phyloP scores from a whole-genome alignment of 1,140 invertebrate species.

The Drosophila baimaii region DNA sequence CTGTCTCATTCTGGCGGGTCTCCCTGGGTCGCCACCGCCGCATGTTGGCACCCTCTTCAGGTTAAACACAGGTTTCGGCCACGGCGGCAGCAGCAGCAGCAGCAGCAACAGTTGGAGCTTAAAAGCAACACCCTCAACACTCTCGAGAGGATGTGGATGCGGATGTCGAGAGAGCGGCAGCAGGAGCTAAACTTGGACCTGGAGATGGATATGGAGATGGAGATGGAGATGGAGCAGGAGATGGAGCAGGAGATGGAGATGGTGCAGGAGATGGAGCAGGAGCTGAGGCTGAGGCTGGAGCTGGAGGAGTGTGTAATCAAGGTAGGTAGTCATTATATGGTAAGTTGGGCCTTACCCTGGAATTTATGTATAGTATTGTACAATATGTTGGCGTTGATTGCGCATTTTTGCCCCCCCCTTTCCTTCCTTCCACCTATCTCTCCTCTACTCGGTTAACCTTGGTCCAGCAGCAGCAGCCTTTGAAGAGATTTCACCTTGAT shows the following conservation, averaged over 20 bases:
- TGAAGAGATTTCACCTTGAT: slow-evolving; percentile 54
- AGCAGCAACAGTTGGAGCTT: slow-evolving; percentile 33
- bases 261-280: background rate
- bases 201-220: background rate
- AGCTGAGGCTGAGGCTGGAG: background rate
- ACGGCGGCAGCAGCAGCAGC: slow-evolving; percentile 38
- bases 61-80: slow-evolving; percentile 74
- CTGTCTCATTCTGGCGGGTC: slow-evolving; percentile 7
- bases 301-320: slow-evolving; percentile 73
- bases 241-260: slow-evolving; percentile 7
- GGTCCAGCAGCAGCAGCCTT: background rate
- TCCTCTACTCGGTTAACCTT: background rate
- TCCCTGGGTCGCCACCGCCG: slow-evolving; percentile 38
- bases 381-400: slow-evolving; percentile 61
- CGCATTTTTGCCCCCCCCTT: slow-evolving; percentile 14
- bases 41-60: slow-evolving; percentile 77
- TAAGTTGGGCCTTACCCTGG: slow-evolving; percentile 64
- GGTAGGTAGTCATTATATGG: slow-evolving; percentile 81
- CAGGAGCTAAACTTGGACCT: slow-evolving; percentile 8
- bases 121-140: slow-evolving; percentile 65
- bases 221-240: background rate
- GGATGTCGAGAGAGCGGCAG: slow-evolving; percentile 11
- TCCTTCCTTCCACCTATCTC: background rate
- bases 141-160: slow-evolving; percentile 21
- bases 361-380: slow-evolving; percentile 70